phyloP scores from a whole-genome alignment of 2,113 vertebrate species.

The Parotia lawesii region DNA sequence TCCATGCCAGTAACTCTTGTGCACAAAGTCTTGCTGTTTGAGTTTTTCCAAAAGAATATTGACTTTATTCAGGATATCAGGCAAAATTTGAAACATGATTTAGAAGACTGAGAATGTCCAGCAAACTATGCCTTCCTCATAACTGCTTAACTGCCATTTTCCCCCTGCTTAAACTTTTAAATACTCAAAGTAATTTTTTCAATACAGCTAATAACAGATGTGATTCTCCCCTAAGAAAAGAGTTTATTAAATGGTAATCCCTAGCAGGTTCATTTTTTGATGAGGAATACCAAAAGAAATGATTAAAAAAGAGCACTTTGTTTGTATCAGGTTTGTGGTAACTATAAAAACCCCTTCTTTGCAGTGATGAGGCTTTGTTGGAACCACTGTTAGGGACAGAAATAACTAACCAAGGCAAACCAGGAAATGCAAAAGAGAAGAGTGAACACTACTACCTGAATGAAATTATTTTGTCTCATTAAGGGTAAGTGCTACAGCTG shows the following conservation, averaged over 20 bases:
- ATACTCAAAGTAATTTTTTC: background rate
- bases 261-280: background rate
- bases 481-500: background rate
- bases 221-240: background rate
- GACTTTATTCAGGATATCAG: background rate
- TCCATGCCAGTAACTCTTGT: background rate
- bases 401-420: background rate
- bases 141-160: background rate
- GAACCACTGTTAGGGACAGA: background rate
- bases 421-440: background rate
- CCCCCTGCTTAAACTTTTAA: background rate
- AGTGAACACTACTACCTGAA: background rate
- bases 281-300: background rate
- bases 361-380: background rate
- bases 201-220: background rate
- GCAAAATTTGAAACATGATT: background rate
- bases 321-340: background rate
- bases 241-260: background rate
- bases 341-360: background rate
- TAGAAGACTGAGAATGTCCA: background rate
- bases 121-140: background rate
- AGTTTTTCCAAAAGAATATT: background rate
- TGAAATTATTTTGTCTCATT: background rate
- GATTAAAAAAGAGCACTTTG: background rate
- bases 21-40: background rate